Evolutionary conservation across 2,888 invertebrate species (phyloP), one percentile per base, ranked within the genome.

Genomic region (Meandrusa payeni): DNA sequence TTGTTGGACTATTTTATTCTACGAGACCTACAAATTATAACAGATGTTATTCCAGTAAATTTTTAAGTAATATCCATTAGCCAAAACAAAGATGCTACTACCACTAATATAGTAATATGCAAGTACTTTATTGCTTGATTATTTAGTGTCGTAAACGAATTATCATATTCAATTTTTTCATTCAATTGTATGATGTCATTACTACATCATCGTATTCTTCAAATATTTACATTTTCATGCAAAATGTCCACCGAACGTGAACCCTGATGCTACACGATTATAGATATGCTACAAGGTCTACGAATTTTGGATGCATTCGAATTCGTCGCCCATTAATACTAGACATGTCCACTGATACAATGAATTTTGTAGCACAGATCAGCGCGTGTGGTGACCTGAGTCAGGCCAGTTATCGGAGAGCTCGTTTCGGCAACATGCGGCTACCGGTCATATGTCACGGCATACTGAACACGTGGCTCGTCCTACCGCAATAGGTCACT

Each of bases 401-500:
- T 10, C 4, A 17, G 20, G 19, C 53, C 47, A 50, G 27, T 43
- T 36, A 40, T 7, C 19, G 10, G 3, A 47, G 51, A 52, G 9
- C 41, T 23, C 47, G 17, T 13, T 13, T 20, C 20, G 28, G 1
- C 38, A 19, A 27, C 27, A 28, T 22, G 32, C 1, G 31, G 31
- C 34, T 27, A 5, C 9, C 32, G 12, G n/a, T 12, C 12, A 19
- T 5, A 26, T 52, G 32, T 51, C 58, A 41, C 15, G 32, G 39
- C 39, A 40, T 12, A 24, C 19, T 48, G 49, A 46, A 36, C 37
- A 33, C 13, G 23, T 17, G 29, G 17, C 15, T 47, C 47, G 71
- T 61, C 71, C 72, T 74, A 73, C 73, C 70, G 48, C 74, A 75
- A 74, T 60, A 61, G 55, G 54, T 63, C 60, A 60, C 28, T 41